phyloP scores from a whole-genome alignment of 2,113 vertebrate genomes.

The Poeciliopsis occidentalis region DNA sequence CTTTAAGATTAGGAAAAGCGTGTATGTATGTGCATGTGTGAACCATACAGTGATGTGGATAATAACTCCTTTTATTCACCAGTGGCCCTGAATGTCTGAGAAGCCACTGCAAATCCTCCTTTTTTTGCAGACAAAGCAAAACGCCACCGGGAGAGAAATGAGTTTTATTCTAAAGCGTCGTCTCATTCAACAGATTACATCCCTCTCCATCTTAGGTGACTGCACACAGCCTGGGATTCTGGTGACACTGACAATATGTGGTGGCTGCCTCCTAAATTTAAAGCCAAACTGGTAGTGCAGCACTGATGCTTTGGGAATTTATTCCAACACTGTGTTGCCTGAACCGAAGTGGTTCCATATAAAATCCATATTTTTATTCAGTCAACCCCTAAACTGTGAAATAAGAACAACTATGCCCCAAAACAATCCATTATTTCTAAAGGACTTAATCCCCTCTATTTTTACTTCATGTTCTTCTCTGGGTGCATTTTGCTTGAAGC shows the following conservation, averaged over 20 bases:
- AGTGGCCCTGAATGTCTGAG: constrained; percentile 61
- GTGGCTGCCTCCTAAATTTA: constrained; percentile 49
- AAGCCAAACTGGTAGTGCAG: constrained; percentile 48
- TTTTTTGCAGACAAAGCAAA: constrained; percentile 77
- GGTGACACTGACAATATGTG: constrained; percentile 41
- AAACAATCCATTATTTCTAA: constrained; percentile 27
- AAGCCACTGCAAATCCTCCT: constrained; percentile 70
- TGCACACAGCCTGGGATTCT: constrained; percentile 55
- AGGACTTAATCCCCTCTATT: constrained; percentile 28
- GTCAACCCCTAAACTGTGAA: constrained; percentile 39
- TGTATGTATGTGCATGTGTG: constrained; percentile 37
- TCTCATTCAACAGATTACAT: constrained; percentile 74
- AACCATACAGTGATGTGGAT: constrained; percentile 65
- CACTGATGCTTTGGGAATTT: constrained; percentile 53
- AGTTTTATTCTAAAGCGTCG: constrained; percentile 74
- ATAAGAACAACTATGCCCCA: constrained; percentile 12
- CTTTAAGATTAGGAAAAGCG: constrained; percentile 13
- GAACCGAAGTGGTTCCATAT: constrained; percentile 44
- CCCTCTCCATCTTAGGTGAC: constrained; percentile 63
- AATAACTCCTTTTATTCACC: constrained; percentile 69
- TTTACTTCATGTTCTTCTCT: constrained; percentile 24
- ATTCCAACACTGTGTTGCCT: constrained; percentile 35
- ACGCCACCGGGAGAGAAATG: constrained; percentile 59
- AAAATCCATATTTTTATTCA: constrained; percentile 47
- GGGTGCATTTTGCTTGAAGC: constrained; percentile 35